Base-by-base conservation (phyloP, 2,888 invertebrate genomes). In the Hirudinaria manillensis region DNA sequence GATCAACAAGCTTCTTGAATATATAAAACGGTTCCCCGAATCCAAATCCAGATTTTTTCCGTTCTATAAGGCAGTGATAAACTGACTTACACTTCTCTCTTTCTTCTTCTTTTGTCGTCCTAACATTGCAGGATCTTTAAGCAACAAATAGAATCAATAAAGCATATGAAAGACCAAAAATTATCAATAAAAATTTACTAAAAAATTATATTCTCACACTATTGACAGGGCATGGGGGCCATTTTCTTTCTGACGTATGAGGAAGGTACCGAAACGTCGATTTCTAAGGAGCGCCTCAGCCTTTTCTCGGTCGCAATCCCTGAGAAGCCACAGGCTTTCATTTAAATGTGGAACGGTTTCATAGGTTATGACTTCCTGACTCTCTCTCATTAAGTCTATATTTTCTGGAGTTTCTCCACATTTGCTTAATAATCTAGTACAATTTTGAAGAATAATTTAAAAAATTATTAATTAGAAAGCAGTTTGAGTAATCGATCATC, bases 11-110 rank as follows among this genome's bases (percentile, higher is more conserved):
- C 65, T 92, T 91, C 83, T 91, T 90, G 87, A 95, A 94, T 81
- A 94, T 93, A 85, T 93, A 93, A 86, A 92, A 96, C 0, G 95
- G 95, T 83, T 95, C 94, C 0, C 95, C 93, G 87, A 97, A 96
- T 66, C 96, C 96, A 84, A 90, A 93, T 71, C 95, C 95, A 78
- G 91, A 89, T 81, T 91, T 90, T 80, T 93, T 92, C 86, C 92
- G 90, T 83, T 90, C 90, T 81, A 97, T 95, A 82, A 94, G 93
- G 87, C 96, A 97, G 86, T 97, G 96, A 81, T 93, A 94, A 32
- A 93, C 91, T 3, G 45, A 45, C 13, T 45, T 45, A 10, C 16
- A 45, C 10, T 45, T 16, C 16, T 45, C 45, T 45, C 45, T 45
- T 45, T 45, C 45, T 45, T 10, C 45, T 16, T 45, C 45, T 16